These are phyloP conservation scores for Eumeta japonica DNA, from an alignment of 1,140 invertebrate species.

Conservation along the genomic window DNA sequence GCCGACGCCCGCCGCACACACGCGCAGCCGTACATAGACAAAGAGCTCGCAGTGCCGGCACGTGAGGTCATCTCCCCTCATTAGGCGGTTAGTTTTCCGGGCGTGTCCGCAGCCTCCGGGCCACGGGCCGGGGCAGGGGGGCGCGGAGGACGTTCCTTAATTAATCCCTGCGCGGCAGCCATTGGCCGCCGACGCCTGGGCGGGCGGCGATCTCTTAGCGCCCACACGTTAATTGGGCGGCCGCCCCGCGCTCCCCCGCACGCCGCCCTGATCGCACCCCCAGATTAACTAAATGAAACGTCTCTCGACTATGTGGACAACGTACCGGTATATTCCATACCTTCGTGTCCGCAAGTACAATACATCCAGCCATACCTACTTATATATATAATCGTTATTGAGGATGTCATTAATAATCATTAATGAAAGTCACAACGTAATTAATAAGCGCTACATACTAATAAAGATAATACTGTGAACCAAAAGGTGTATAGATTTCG, in stretches of 20 bases:
- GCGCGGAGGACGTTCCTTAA: conserved; percentile 44
- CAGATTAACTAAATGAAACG: conserved; percentile 39
- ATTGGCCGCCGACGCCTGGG: conserved; percentile 37
- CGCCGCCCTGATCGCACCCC: conserved; percentile 1
- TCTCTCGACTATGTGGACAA: neutral
- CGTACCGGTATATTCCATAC: too few relatives aligned
- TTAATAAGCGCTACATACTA: too few relatives aligned
- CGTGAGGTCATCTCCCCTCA: conserved; percentile 55
- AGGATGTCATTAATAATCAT: too few relatives aligned
- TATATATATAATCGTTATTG: too few relatives aligned
- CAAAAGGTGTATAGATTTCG: too few relatives aligned
- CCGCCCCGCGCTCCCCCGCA: neutral
- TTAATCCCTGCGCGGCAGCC: conserved; percentile 49
- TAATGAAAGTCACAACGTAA: too few relatives aligned
- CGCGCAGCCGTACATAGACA: conserved; percentile 34
- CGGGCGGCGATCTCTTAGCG: conserved; percentile 37
- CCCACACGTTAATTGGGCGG: conserved; percentile 55
- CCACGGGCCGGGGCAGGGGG: conserved; percentile 21
- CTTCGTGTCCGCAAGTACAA: too few relatives aligned
- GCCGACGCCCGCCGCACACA: too few relatives aligned
- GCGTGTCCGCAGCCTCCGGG: conserved; percentile 54
- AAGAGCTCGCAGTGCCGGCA: conserved; percentile 48
- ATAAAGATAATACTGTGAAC: too few relatives aligned
- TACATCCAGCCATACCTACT: too few relatives aligned
- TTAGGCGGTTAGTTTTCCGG: conserved; percentile 57